Conservation (phyloP, 2,113 vertebrate genomes). For the Scolopax mira region DNA sequence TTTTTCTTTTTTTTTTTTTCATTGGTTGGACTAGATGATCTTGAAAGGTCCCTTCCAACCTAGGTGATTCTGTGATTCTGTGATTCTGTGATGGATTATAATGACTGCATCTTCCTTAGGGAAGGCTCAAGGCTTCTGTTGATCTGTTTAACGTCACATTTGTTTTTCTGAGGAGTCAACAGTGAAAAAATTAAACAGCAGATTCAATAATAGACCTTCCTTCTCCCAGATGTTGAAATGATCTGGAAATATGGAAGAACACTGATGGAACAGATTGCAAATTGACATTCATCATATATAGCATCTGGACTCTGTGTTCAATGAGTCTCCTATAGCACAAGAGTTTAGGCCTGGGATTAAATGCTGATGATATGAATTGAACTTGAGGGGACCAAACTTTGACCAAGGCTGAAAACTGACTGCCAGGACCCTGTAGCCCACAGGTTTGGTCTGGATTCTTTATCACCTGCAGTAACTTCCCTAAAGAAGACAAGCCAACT, state of each 20-base stretch:
- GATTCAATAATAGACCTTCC: not conserved
- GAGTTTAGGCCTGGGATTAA: not conserved
- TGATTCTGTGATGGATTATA: not conserved
- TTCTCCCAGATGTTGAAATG: not conserved
- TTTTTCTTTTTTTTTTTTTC: no score
- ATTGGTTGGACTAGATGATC: no score
- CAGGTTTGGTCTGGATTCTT: not conserved
- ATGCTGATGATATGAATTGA: rapidly evolving
- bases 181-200: not conserved
- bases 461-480: not conserved
- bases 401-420: not conserved
- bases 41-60: no score
- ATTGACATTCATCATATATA: not conserved
- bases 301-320: not conserved
- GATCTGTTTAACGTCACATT: not conserved
- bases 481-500: not conserved
- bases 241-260: not conserved
- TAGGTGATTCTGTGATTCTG: no score
- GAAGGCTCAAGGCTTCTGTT: not conserved
- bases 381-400: not conserved
- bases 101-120: not conserved
- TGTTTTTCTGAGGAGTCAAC: not conserved
- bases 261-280: not conserved
- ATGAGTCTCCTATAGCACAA: not conserved
- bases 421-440: not conserved